Evolutionary conservation across 1,140 invertebrate species (phyloP).

Genomic region (Zeugodacus cucurbitae): DNA sequence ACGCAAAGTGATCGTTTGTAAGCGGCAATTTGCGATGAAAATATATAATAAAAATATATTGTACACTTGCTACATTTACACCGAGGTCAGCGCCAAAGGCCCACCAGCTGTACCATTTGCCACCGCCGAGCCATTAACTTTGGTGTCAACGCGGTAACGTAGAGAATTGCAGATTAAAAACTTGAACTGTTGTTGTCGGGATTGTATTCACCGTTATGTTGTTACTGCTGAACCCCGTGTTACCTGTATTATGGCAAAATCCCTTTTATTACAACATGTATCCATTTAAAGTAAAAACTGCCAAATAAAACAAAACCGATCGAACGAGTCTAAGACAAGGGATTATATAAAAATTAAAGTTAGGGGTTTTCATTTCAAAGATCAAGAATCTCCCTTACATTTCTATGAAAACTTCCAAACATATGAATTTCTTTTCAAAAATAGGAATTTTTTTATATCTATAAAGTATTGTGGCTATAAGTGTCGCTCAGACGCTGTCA

Average conservation of each 20-base stretch:
- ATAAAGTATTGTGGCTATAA: no score
- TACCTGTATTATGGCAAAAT: background rate
- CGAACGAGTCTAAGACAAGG: no score
- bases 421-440: no score
- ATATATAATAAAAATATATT: background rate
- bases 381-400: no score
- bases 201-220: background rate
- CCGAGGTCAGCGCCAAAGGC: background rate
- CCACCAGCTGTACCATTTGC: no score
- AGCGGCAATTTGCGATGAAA: background rate
- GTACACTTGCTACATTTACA: background rate
- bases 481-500: no score
- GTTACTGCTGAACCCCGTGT: background rate
- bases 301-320: no score
- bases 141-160: background rate
- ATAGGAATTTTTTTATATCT: no score
- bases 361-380: no score
- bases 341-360: no score
- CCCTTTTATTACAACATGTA: background rate
- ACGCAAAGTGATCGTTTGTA: slow-evolving; percentile 10
- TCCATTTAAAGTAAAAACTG: background rate
- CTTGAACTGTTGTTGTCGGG: background rate
- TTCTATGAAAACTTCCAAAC: no score
- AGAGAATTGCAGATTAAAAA: background rate
- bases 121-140: background rate